Evolutionary conservation across 2,797 vertebrate species (phyloP).

Genomic region (Cephalopachus bancanus): DNA sequence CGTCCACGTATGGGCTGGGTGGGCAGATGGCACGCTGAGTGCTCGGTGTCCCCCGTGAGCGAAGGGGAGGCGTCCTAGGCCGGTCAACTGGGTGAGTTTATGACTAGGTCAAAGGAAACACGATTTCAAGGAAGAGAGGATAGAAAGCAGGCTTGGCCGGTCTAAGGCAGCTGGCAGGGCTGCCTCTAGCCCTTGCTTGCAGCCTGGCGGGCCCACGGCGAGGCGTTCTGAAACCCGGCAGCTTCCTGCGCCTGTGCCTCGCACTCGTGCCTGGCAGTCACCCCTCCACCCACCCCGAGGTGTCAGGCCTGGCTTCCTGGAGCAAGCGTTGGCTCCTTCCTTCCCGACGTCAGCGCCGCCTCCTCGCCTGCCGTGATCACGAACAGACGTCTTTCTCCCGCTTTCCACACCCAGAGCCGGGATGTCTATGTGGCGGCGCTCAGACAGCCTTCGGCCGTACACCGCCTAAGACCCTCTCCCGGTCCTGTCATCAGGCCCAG

Average conservation of each 20-base stretch:
- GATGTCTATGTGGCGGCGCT: not conserved
- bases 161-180: not conserved
- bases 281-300: not conserved
- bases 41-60: not conserved
- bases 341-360: not conserved
- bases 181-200: not conserved
- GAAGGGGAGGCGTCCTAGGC: not conserved
- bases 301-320: slow-evolving; percentile 21
- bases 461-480: not conserved
- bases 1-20: not conserved
- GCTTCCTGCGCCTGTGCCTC: not conserved
- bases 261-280: not conserved
- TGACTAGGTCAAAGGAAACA: slow-evolving; percentile 22
- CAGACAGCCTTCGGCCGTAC: not conserved
- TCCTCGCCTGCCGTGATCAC: not conserved
- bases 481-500: slow-evolving; percentile 65
- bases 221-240: slow-evolving; percentile 36
- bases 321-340: not conserved
- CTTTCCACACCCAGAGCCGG: not conserved
- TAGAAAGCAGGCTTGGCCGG: not conserved
- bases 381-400: not conserved
- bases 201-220: not conserved
- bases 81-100: not conserved
- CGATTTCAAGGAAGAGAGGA: slow-evolving; percentile 12
- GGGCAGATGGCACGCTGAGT: not conserved